Evolutionary conservation across 2,888 invertebrate genomes (phyloP), one percentile per base, ranked within the genome.

Genomic region (Cryptops parisi): DNA sequence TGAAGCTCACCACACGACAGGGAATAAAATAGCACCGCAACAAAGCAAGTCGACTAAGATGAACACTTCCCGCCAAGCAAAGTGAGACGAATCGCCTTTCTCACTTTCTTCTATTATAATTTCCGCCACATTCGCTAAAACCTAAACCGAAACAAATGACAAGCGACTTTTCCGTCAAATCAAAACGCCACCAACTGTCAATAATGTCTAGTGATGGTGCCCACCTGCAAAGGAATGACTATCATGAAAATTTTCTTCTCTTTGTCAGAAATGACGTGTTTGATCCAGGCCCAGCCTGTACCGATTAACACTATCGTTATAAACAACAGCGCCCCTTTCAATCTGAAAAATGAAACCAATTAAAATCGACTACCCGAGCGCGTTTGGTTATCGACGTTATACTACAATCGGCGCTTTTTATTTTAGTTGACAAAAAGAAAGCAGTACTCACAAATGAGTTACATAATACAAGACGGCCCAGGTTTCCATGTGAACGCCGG

Each of bases 281-380:
- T 97, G 62, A 98, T 91, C 67, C 97, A 98, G 39, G 94, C 93
- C 91, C 96, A 98, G 0, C 98, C 98, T 4, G 97, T 94, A 46
- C 97, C 97, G 60, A 98, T 89, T 12, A 98, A 76, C 12, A 97
- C 84, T 60, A 98, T 84, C 0, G 94, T 94, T 55, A 96, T 90
- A 66, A 98, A 97, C 49, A 98, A 72, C 44, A 98, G 81, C 0
- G 91, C 88, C 12, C 90, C 89, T 70, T 89, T 88, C 54, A 91
- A 72, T 60, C 85, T 87, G 67, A 50, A 68, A 65, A 22, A 22
- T 3, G 38, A 19, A 47, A 15, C 5, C 5, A 33, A 49, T 47
- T 52, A 44, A 47, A n/a, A n/a, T n/a, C n/a, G n/a, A n/a, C n/a
- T n/a, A n/a, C n/a, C n/a, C n/a, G n/a, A n/a, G n/a, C n/a, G n/a